A percentile compares a stretch with the other conserved stretches of the same genome.
phyloP scores from a whole-genome alignment of 2,888 invertebrate species.

The Penaeus monodon region DNA sequence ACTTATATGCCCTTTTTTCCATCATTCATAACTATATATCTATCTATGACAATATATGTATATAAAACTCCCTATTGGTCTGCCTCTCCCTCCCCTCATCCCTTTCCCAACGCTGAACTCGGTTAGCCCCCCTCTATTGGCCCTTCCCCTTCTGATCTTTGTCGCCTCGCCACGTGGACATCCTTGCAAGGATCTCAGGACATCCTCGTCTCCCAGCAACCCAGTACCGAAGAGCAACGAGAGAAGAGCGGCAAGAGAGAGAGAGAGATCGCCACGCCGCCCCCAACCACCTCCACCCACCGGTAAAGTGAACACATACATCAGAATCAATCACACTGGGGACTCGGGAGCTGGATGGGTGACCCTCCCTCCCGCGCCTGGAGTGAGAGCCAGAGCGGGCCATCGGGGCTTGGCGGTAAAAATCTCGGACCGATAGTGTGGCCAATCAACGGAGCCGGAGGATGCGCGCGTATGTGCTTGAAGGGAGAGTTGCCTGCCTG shows the following conservation, averaged over 20 bases:
- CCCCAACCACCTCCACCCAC: conserved; percentile 49
- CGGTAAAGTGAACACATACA: conserved; percentile 54
- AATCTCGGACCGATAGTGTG: conserved; percentile 31
- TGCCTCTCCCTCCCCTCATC: neutral
- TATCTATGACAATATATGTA: neutral
- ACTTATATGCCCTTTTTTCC: too few relatives aligned
- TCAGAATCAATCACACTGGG: conserved; percentile 59
- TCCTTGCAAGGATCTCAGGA: conserved; percentile 20
- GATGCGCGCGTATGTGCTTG: conserved; percentile 48
- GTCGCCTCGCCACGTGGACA: conserved; percentile 16
- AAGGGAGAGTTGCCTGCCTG: conserved; percentile 27
- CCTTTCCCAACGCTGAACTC: neutral
- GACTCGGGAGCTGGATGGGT: conserved; percentile 44
- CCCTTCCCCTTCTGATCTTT: conserved; percentile 6
- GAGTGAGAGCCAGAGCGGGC: conserved; percentile 53
- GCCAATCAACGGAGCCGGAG: conserved; percentile 42
- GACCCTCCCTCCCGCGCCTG: conserved; percentile 33
- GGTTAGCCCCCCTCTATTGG: neutral
- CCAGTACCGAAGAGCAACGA: neutral
- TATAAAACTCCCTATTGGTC: neutral
- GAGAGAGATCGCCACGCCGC: conserved; percentile 15
- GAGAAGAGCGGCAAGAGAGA: too few relatives aligned
- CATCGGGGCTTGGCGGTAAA: conserved; percentile 42
- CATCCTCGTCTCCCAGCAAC: conserved; percentile 8
- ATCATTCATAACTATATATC: neutral